These are phyloP conservation scores for Atta texana DNA, from an alignment of 1,140 invertebrate species.

Conservation along the genomic window DNA sequence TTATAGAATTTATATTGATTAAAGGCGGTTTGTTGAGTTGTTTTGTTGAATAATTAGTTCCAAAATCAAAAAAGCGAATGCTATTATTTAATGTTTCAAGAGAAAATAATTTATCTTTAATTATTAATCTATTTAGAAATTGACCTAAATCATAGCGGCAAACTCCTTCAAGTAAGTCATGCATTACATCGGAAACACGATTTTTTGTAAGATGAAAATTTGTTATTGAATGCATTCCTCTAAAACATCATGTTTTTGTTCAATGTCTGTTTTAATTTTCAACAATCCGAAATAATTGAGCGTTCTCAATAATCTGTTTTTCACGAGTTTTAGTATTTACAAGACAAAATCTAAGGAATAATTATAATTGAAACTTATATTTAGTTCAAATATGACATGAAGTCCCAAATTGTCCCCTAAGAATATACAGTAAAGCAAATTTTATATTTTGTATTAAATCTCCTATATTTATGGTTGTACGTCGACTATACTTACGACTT, in stretches of 20 bases:
- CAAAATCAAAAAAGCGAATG: conserved; percentile 5
- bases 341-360: conserved; percentile 23
- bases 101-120: neutral
- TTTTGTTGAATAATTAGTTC: conserved; percentile 4
- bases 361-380: conserved; percentile 27
- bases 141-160: conserved; percentile 23
- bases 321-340: conserved; percentile 1
- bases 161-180: conserved; percentile 17
- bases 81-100: conserved; percentile 22
- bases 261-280: neutral
- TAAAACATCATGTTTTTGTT: conserved; percentile 1
- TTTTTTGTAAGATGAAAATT: conserved; percentile 29
- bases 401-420: conserved; percentile 11
- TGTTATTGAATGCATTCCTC: conserved; percentile 28
- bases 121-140: conserved; percentile 6
- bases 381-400: conserved; percentile 17
- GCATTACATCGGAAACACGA: conserved; percentile 19
- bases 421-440: neutral
- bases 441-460: neutral
- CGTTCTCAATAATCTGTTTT: conserved; percentile 16
- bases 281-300: neutral
- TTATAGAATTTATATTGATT: neutral
- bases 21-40: neutral
- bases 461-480: neutral
- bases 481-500: no score